Evolutionary conservation across 1,140 invertebrate genomes (phyloP).

Genomic region (Tetragnatha versicolor): DNA sequence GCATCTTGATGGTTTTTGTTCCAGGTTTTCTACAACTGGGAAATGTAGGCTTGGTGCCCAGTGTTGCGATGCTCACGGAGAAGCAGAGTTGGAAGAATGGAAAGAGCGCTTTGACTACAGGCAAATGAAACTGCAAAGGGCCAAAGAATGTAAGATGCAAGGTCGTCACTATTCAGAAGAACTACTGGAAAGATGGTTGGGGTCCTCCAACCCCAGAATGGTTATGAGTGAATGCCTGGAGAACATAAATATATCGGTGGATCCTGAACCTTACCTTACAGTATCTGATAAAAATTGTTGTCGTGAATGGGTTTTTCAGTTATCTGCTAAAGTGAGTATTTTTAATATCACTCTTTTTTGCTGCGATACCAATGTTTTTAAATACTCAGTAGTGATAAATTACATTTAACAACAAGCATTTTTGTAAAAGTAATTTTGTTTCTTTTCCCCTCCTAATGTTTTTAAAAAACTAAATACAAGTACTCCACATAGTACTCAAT

Average conservation of each 20-base stretch:
- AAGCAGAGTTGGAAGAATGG: slow-evolving; percentile 78
- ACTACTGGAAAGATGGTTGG: slow-evolving; percentile 71
- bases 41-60: slow-evolving; percentile 74
- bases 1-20: background rate
- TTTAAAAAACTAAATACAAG: no score
- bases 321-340: slow-evolving; percentile 63
- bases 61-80: slow-evolving; percentile 78
- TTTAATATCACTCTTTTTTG: no score
- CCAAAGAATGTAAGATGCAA: slow-evolving; percentile 73
- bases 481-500: no score
- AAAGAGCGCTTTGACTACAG: slow-evolving; percentile 75
- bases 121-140: slow-evolving; percentile 69
- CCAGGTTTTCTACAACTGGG: slow-evolving; percentile 58
- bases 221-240: slow-evolving; percentile 71
- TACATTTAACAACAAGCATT: no score
- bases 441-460: no score
- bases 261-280: slow-evolving; percentile 71
- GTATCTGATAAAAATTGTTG: slow-evolving; percentile 74
- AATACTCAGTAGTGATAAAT: no score
- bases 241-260: slow-evolving; percentile 70
- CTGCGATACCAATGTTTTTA: no score
- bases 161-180: slow-evolving; percentile 74
- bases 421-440: no score
- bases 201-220: slow-evolving; percentile 68
- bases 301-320: slow-evolving; percentile 73